Evolutionary conservation across 1,140 invertebrate species (phyloP), one percentile per base, ranked within the genome.

Genomic region (Cotesia chilonis): DNA sequence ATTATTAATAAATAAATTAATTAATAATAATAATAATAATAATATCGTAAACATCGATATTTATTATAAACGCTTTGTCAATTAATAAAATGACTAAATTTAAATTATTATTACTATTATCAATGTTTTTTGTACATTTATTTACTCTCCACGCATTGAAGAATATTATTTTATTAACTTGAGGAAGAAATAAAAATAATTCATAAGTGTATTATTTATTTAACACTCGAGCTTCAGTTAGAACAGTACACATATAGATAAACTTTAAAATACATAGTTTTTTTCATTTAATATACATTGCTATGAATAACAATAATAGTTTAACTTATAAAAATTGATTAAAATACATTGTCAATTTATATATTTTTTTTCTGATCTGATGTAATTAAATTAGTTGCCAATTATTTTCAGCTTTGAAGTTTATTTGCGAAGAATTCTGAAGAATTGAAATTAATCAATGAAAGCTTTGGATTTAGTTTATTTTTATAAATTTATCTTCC

Each of bases 41-140:
- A 67, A 54, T 17, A 72, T 76, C 68, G 69, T 74, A 66, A 68
- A 83, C 77, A 80, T 83, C 75, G 77, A 79, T 84, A 85, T 85
- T 84, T 81, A 87, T 84, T 85, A 87, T 85, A 79, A 85, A 85
- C 81, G 84, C 85, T 87, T 87, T 85, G 84, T 87, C 85, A 87
- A 86, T 87, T 86, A 87, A 86, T 86, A 85, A 84, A 86, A 85
- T 75, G 79, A 87, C 85, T 84, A 79, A 83, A 87, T 84, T 85
- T 86, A 82, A 75, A 55, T 37, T 20, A 65, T 55, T 38, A 38
- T n/a, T 60, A 54, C 65, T 41, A 51, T 73, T 57, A 59, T 41
- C n/a, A 2, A 51, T 68, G 1, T 67, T 51, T 41, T 71, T 54
- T 54, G 12, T 60, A 14, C 54, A 47, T 67, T 41, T 52, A 70